A percentile compares a stretch with the other conserved stretches of the same genome.
Conservation (phyloP, 2,113 vertebrate species). For the Prietella phreatophila region DNA sequence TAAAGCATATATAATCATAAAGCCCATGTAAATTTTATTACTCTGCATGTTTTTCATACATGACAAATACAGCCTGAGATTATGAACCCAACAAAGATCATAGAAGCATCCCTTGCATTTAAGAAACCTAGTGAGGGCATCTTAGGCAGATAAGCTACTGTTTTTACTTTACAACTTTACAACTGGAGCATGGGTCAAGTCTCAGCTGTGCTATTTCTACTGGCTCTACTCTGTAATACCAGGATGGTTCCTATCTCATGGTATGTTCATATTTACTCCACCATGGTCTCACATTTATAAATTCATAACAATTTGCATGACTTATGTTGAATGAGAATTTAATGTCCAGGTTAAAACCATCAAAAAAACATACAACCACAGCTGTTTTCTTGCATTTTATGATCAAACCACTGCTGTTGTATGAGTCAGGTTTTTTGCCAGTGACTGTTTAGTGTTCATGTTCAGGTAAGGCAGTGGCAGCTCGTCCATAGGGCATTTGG, state of each 20-base stretch:
- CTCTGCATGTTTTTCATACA: background rate
- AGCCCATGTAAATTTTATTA: background rate
- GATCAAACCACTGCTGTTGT: background rate
- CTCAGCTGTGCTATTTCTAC: background rate
- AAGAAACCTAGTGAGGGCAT: background rate
- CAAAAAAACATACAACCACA: background rate
- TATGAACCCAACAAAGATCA: background rate
- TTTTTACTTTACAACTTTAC: background rate
- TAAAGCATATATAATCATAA: background rate
- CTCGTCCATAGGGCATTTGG: background rate
- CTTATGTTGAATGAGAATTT: background rate
- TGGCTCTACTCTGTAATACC: background rate
- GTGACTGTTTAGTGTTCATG: background rate
- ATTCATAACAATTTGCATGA: background rate
- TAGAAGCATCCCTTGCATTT: background rate
- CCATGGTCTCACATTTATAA: background rate
- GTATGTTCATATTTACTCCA: background rate
- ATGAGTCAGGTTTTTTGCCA: background rate
- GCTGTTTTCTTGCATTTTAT: background rate
- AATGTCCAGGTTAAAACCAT: background rate
- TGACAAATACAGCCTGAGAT: background rate
- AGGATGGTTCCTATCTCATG: background rate
- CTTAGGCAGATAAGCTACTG: background rate
- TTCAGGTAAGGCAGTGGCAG: background rate
- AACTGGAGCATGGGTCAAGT: constrained; percentile 8